These are phyloP conservation scores for Lasius platythorax DNA, from an alignment of 2,888 invertebrate species.

Conservation along the genomic window DNA sequence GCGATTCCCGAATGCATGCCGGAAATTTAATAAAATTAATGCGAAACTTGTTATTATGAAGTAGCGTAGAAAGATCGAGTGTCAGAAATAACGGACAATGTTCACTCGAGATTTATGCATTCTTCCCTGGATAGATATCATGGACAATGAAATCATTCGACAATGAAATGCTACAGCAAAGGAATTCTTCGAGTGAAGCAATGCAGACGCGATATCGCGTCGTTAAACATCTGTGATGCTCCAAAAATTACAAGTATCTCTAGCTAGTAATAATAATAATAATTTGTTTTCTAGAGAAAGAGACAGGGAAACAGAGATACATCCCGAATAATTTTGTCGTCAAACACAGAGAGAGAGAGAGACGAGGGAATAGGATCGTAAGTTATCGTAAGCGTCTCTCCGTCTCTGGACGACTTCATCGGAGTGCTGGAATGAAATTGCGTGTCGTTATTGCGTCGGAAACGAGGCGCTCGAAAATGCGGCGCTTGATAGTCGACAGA, in stretches of 20 bases:
- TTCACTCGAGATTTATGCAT: conserved; percentile 21
- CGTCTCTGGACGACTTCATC: background rate
- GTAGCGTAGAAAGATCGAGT: background rate
- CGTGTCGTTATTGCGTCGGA: conserved; percentile 25
- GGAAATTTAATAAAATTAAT: conserved; percentile 47
- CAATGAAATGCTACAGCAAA: background rate
- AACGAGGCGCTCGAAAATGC: conserved; percentile 22
- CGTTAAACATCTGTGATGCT: background rate
- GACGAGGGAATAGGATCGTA: background rate
- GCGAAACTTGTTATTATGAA: conserved; percentile 35
- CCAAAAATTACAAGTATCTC: background rate
- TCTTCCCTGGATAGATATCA: background rate
- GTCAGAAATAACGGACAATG: background rate
- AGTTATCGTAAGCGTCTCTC: background rate
- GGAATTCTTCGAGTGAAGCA: background rate
- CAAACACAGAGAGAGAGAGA: background rate
- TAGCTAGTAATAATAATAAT: background rate
- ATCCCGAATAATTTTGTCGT: background rate
- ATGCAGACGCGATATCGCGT: background rate
- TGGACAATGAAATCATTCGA: background rate
- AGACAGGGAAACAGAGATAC: background rate
- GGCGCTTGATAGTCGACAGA: conserved; percentile 64
- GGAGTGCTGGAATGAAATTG: background rate
- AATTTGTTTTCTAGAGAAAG: background rate
- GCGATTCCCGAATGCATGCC: conserved; percentile 17